Conservation (phyloP, 2,113 vertebrate species). For the Hyperopisus bebe region DNA sequence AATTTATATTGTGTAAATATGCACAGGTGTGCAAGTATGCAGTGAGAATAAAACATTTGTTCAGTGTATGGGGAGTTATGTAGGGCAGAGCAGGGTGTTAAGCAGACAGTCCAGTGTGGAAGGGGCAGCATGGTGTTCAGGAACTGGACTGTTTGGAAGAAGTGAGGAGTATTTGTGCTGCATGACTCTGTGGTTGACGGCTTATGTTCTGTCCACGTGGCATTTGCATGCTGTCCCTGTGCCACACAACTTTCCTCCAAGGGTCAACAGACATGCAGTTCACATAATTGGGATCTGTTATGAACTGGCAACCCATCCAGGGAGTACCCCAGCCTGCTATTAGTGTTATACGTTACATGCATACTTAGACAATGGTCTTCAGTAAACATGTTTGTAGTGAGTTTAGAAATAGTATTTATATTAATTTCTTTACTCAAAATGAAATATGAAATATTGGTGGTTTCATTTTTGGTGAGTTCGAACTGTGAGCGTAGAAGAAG, state of each 20-base stretch:
- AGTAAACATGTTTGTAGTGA: not conserved
- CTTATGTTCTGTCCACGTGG: not conserved
- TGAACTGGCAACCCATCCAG: not conserved
- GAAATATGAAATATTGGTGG: not conserved
- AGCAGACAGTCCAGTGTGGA: no score
- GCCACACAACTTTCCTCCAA: not conserved
- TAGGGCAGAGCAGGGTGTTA: no score
- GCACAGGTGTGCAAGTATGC: no score
- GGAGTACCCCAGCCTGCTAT: not conserved
- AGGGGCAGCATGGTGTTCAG: no score
- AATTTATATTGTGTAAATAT: no score
- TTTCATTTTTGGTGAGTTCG: not conserved
- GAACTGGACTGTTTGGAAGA: no score
- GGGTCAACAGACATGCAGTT: not conserved
- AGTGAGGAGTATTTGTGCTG: not conserved
- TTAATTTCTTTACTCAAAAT: not conserved
- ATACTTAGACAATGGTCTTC: not conserved
- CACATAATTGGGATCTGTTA: not conserved
- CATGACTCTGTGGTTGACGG: not conserved
- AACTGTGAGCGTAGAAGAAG: not conserved
- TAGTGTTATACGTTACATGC: not conserved
- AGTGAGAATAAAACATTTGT: no score
- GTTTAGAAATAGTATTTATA: not conserved
- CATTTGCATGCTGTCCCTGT: not conserved
- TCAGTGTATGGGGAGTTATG: no score